Base-by-base conservation (phyloP, 2,113 vertebrate species). In the Alces alces region DNA sequence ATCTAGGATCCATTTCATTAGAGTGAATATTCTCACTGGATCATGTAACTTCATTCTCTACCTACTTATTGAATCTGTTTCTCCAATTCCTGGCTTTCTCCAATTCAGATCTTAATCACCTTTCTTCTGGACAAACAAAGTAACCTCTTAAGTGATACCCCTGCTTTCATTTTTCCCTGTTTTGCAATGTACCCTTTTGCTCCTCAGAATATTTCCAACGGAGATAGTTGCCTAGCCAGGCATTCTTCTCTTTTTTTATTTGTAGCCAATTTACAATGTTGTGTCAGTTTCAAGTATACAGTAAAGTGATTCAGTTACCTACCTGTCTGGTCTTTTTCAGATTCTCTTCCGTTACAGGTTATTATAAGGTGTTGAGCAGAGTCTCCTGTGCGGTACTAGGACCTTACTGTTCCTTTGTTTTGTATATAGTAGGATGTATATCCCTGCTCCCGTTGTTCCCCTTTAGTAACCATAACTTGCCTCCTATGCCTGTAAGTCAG, bases 341-440 rank as follows among this genome's bases (percentile, higher is more conserved):
- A 7, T n/a, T 54, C 30, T 82, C 23, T 82, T 54, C 50, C 79
- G 13, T 14, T 82, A 25, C 1, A 25, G 33, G 3, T 54, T 54
- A 25, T 82, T 14, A 25, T 11, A 36, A 82, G 79, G 25, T 8
- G 25, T 0, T 23, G 50, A 33, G 78, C 28, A 50, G 28, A 11
- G 45, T 33, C 11, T 43, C 76, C 76, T 33, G 45, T 1, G 28
- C 5, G 2, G 19, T 12, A 5, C 28, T 12, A 19, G 28, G 8
- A 0, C 16, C 28, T 12, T 12, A 28, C 10, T 33, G 28, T 16
- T 12, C 12, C 1, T 50, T 45, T 80, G 30, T 33, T 80, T 33
- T 12, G 1, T 50, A 6, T 12, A 12, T 1, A 33, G 45, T 3
- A 19, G 28, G 3, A 5, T 33, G 7, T 11, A 79, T 11, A 28